These are phyloP conservation scores for Solenopsis fugax DNA, from an alignment of 1,140 invertebrate genomes.

Conservation along the genomic window DNA sequence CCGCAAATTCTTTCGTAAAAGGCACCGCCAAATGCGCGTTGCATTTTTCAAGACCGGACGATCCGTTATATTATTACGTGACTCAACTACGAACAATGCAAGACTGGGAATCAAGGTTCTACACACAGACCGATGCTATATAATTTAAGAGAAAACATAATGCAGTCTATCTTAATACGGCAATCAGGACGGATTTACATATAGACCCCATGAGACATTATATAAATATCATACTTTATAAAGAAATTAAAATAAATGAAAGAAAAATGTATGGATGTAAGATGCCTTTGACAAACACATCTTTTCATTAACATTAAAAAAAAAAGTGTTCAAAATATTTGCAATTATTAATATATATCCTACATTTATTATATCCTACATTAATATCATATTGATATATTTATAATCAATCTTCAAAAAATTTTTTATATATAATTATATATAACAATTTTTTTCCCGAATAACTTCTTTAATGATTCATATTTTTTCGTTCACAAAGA, in stretches of 20 bases:
- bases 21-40: slow-evolving; percentile 32
- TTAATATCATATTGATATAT: background rate
- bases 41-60: slow-evolving; percentile 34
- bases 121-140: slow-evolving; percentile 23
- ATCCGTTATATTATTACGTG: slow-evolving; percentile 73
- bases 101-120: slow-evolving; percentile 60
- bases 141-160: slow-evolving; percentile 42
- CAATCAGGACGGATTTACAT: slow-evolving; percentile 34
- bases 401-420: background rate
- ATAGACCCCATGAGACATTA: background rate
- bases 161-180: slow-evolving; percentile 22
- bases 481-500: background rate
- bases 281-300: background rate
- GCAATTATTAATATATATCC: background rate
- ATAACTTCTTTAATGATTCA: background rate
- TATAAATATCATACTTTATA: background rate
- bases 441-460: background rate
- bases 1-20: slow-evolving; percentile 64
- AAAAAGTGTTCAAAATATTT: background rate
- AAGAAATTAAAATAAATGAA: background rate
- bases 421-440: background rate
- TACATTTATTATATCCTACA: background rate
- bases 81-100: slow-evolving; percentile 61
- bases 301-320: background rate
- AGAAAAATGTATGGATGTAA: background rate